Evolutionary conservation across 2,797 vertebrate genomes (phyloP).

Genomic region (Esox lucius): DNA sequence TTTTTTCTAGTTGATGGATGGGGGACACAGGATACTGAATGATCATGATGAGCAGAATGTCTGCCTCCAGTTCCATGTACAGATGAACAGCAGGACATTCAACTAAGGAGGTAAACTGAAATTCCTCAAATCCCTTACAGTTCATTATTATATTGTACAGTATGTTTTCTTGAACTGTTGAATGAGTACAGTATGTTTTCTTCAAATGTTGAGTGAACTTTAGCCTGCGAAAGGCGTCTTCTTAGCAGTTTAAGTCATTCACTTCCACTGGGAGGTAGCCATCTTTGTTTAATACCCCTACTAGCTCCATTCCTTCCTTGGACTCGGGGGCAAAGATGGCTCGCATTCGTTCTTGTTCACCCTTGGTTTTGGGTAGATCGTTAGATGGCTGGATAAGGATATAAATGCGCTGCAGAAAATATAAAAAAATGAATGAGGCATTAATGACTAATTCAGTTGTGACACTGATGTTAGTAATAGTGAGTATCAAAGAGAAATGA

Average conservation of each 20-base stretch:
- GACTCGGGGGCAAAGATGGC: constrained; percentile 67
- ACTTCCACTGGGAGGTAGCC: constrained; percentile 64
- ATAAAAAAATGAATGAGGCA: not conserved
- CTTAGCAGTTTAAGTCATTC: constrained; percentile 68
- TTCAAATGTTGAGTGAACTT: not conserved
- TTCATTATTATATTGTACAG: not conserved
- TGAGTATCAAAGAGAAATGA: not conserved
- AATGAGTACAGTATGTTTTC: not conserved
- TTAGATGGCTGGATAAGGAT: constrained; percentile 68
- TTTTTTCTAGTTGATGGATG: not conserved
- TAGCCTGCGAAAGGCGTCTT: not conserved
- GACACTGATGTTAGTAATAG: not conserved
- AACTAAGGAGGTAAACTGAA: no score
- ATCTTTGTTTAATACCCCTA: constrained; percentile 40
- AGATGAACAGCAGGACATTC: no score
- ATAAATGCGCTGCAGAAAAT: constrained; percentile 62
- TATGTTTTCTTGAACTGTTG: not conserved
- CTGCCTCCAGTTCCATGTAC: not conserved
- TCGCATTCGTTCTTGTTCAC: constrained; percentile 71
- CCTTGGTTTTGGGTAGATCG: constrained; percentile 73
- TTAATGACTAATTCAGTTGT: not conserved
- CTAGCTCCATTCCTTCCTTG: constrained; percentile 21
- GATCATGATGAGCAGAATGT: not conserved
- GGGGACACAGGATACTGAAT: not conserved
- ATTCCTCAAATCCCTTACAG: no score